phyloP scores from a whole-genome alignment of 1,140 invertebrate genomes.

The Pseudomyrmex dendroicus region DNA sequence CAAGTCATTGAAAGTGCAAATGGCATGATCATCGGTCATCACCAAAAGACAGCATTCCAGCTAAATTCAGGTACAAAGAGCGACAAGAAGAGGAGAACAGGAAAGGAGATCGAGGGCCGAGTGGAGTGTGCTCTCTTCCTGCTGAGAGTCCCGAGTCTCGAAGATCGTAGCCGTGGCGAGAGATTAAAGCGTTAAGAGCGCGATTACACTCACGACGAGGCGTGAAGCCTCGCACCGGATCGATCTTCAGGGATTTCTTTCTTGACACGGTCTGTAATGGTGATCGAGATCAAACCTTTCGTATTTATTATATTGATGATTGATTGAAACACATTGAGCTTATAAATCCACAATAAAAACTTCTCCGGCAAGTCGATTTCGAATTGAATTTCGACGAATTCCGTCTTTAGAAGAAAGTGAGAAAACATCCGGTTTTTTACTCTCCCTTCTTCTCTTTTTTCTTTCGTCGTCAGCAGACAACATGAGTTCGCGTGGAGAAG shows the following conservation, averaged over 20 bases:
- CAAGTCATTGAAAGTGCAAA: constrained; percentile 42
- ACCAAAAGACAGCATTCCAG: constrained; percentile 43
- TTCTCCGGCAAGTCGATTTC: not conserved
- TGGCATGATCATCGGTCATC: constrained; percentile 46
- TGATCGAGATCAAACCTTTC: too few relatives aligned
- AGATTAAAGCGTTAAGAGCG: constrained; percentile 74
- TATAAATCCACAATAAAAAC: not conserved
- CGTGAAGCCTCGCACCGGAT: constrained; percentile 70
- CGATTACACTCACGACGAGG: constrained; percentile 67
- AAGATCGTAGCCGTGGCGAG: constrained; percentile 51
- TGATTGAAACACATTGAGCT: not conserved
- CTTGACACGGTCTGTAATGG: not conserved
- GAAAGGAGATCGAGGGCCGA: constrained; percentile 1
- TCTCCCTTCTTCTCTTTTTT: not conserved
- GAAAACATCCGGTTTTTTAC: not conserved
- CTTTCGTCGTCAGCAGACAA: not conserved
- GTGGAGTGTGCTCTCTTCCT: constrained; percentile 55
- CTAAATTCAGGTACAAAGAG: constrained; percentile 56
- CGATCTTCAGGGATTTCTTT: constrained; percentile 71
- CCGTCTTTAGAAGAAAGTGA: not conserved
- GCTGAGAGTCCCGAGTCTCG: constrained; percentile 18
- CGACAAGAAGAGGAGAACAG: not conserved
- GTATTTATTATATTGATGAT: not conserved
- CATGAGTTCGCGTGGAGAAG: constrained; percentile 16
- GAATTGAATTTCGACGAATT: constrained; percentile 20